Conservation (phyloP, 2,888 invertebrate species). For the Myopa tessellatipennis region DNA sequence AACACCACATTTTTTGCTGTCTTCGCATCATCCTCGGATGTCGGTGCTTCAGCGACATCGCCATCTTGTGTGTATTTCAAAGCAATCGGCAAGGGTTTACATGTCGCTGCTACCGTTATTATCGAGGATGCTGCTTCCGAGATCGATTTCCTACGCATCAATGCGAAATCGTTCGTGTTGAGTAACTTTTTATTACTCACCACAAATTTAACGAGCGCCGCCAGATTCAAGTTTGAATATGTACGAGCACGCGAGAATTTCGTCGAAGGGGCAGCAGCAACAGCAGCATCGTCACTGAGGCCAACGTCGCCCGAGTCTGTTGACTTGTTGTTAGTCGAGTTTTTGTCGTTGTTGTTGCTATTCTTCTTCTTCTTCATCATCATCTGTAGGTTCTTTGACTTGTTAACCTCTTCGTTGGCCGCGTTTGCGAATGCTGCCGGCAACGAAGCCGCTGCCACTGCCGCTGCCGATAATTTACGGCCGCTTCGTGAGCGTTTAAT, state of each 20-base stretch:
- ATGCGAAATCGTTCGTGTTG: conserved; percentile 59
- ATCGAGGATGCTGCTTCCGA: conserved; percentile 56
- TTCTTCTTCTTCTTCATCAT: conserved; percentile 40
- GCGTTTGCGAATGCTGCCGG: conserved; percentile 21
- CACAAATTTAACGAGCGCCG: conserved; percentile 61
- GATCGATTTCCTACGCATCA: conserved; percentile 60
- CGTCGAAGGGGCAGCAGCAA: not conserved
- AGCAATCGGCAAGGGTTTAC: conserved; percentile 55
- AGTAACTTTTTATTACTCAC: conserved; percentile 60
- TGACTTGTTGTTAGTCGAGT: conserved; percentile 15
- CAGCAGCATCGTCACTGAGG: not conserved
- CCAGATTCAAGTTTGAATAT: conserved; percentile 60
- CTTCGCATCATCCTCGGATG: conserved; percentile 53
- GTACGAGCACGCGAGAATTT: conserved; percentile 45
- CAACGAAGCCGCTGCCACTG: conserved; percentile 38
- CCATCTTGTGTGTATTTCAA: conserved; percentile 53
- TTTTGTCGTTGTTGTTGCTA: conserved; percentile 44
- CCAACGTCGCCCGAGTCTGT: not conserved
- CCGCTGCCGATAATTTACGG: conserved; percentile 56
- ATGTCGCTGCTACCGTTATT: conserved; percentile 54
- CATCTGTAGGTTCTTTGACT: conserved; percentile 45
- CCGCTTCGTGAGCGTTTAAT: conserved; percentile 53
- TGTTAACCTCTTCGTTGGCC: conserved; percentile 21
- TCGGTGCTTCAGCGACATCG: conserved; percentile 51
- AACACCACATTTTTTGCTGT: conserved; percentile 58